Conservation (phyloP, 2,888 invertebrate genomes). For the Patella caerulea region DNA sequence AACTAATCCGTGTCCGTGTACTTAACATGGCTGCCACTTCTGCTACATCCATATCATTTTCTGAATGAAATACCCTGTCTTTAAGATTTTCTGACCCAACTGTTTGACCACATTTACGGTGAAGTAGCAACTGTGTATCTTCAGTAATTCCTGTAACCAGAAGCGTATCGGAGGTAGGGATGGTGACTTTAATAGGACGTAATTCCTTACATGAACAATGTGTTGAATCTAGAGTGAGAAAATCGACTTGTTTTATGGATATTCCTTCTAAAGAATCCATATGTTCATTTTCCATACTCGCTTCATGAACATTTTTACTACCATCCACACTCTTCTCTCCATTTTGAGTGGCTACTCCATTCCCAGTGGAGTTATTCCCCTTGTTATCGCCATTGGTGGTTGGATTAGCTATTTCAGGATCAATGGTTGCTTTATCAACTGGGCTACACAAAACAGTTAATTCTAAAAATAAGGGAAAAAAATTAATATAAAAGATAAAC, state of each 20-base stretch:
- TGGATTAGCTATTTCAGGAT: conserved; percentile 14
- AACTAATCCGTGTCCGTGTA: conserved; percentile 13
- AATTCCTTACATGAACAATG: conserved; percentile 51
- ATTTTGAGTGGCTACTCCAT: conserved; percentile 16
- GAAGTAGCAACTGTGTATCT: conserved; percentile 54
- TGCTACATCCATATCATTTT: conserved; percentile 51
- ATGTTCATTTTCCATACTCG: conserved; percentile 1
- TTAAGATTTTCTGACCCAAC: conserved; percentile 25
- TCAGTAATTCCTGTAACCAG: conserved; percentile 54
- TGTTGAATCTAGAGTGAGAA: conserved; percentile 49
- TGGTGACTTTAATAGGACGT: conserved; percentile 54
- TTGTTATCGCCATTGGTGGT: conserved; percentile 11
- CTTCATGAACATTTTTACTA: neutral
- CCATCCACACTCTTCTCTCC: conserved; percentile 8
- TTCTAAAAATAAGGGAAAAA: conserved; percentile 38
- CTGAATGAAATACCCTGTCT: conserved; percentile 46
- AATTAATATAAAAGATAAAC: conserved; percentile 4
- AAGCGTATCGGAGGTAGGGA: conserved; percentile 56
- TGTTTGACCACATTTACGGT: conserved; percentile 40
- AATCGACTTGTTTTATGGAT: conserved; percentile 54
- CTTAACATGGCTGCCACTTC: conserved; percentile 42
- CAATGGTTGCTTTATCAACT: conserved; percentile 41
- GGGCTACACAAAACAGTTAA: conserved; percentile 61
- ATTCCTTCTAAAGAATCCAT: conserved; percentile 35
- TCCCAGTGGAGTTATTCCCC: neutral